A percentile compares a stretch with the other conserved stretches of the same genome.
Conservation (phyloP, 2,113 vertebrate genomes). For the Sturnira hondurensis region DNA sequence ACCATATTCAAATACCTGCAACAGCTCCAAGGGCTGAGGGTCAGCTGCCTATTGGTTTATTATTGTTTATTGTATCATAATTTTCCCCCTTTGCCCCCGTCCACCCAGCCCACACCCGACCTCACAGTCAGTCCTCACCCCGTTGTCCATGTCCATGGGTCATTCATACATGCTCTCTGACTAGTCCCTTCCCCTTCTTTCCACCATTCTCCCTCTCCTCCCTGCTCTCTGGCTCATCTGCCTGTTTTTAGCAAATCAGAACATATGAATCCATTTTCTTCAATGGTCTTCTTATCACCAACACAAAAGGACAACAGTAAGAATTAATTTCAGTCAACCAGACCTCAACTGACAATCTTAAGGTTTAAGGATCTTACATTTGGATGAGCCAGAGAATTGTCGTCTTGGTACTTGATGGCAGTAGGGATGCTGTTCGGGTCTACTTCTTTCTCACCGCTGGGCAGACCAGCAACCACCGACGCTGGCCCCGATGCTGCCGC, state of each 20-base stretch:
- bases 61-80: too few species aligned
- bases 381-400: constrained; percentile 91
- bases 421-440: constrained; percentile 84
- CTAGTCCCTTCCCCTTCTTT: too few species aligned
- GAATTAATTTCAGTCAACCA: neutral
- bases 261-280: neutral
- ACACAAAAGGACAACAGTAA: neutral
- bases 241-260: neutral
- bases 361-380: constrained; percentile 84
- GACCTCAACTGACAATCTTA: neutral
- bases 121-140: too few species aligned
- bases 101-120: too few species aligned
- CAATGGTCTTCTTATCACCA: neutral
- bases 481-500: constrained; percentile 68
- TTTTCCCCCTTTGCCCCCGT: too few species aligned
- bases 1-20: neutral
- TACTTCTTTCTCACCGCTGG: constrained; percentile 78
- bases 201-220: too few species aligned
- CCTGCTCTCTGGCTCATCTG: too few species aligned
- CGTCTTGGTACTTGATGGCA: constrained; percentile 93
- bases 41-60: neutral
- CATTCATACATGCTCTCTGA: too few species aligned
- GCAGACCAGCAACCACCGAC: constrained; percentile 29
- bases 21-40: neutral
- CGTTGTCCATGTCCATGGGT: too few species aligned